These are phyloP conservation scores for Cantharis flavilabris DNA, from an alignment of 2,888 invertebrate genomes.

Conservation along the genomic window DNA sequence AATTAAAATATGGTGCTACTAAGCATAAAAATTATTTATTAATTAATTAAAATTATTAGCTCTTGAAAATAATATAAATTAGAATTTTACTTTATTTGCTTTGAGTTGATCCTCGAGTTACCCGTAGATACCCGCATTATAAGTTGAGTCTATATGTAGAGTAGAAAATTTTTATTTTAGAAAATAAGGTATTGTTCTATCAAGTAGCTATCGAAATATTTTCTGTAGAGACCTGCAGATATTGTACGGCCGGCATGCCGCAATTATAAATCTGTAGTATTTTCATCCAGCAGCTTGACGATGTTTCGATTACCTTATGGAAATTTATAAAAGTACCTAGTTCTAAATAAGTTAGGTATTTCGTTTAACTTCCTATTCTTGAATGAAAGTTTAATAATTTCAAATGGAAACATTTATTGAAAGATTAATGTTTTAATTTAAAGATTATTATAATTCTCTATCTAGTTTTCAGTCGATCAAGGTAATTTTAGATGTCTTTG, in stretches of 20 bases:
- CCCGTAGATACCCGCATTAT: neutral
- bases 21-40: neutral
- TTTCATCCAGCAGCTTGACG: neutral
- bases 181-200: neutral
- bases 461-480: neutral
- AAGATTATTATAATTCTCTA: neutral
- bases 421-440: neutral
- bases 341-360: neutral
- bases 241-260: neutral
- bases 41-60: no score
- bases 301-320: neutral
- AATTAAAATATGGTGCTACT: neutral
- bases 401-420: neutral
- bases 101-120: neutral
- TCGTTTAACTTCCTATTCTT: neutral
- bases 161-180: neutral
- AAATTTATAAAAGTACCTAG: neutral
- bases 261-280: neutral
- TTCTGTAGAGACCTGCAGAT: neutral
- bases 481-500: slow-evolving; percentile 14
- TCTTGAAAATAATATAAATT: no score
- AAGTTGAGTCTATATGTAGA: neutral
- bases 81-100: no score
- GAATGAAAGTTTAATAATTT: neutral
- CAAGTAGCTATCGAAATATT: neutral